Conservation (phyloP, 2,113 vertebrate genomes). For the Plestiodon gilberti region DNA sequence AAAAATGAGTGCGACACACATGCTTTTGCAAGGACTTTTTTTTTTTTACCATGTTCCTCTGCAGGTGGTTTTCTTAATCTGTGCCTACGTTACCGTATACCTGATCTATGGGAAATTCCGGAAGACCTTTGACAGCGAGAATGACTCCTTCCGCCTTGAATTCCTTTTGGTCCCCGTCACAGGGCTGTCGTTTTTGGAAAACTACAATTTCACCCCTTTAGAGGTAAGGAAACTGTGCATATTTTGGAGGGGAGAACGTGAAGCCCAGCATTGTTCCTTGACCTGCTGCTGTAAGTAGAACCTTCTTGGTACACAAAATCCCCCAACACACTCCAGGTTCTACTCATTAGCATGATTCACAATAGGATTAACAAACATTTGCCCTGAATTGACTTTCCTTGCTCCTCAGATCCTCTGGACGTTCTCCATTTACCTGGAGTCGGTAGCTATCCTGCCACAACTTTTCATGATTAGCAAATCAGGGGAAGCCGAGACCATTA, state of each 20-base stretch:
- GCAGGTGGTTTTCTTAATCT: conserved; percentile 91
- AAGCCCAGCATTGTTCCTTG: neutral
- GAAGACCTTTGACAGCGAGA: conserved; percentile 85
- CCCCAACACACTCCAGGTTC: too few species aligned
- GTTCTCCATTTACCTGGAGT: conserved; percentile 97
- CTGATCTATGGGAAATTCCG: conserved; percentile 92
- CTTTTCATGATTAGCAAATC: conserved; percentile 99
- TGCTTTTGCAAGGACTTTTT: neutral
- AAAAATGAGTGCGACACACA: neutral
- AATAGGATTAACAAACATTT: neutral
- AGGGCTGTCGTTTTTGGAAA: conserved; percentile 93
- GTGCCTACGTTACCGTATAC: conserved; percentile 89
- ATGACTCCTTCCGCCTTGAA: conserved; percentile 93
- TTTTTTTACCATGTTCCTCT: neutral
- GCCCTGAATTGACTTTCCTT: neutral
- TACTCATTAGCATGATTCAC: too few species aligned
- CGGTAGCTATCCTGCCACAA: conserved; percentile 95
- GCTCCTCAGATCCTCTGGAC: conserved; percentile 91
- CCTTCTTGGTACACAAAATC: neutral
- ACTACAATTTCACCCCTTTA: conserved; percentile 87
- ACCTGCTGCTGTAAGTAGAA: neutral
- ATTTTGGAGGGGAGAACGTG: neutral
- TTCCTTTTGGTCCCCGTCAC: conserved; percentile 93
- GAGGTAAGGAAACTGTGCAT: conserved; percentile 82
- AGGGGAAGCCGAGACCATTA: conserved; percentile 95